phyloP scores from a whole-genome alignment of 64 coral and sea anemone genomes.

The Pocillopora damicornis region DNA sequence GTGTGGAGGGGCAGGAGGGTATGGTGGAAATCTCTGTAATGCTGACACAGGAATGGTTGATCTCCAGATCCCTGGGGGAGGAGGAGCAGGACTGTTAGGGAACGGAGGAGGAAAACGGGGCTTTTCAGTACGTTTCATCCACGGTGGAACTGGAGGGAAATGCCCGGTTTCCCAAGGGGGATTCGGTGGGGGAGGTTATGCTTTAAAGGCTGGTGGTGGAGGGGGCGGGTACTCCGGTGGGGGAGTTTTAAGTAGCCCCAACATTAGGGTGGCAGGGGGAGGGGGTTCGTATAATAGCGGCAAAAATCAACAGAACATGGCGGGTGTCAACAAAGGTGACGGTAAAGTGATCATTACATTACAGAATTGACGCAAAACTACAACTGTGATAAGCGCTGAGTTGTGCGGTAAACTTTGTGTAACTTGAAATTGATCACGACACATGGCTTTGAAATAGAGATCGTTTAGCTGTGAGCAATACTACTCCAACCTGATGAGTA shows the following conservation, averaged over 20 bases:
- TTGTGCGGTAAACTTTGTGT: no score
- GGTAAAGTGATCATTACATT: constrained; percentile 29
- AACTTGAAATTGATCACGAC: no score
- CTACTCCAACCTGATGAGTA: no score
- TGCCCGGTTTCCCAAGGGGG: not conserved
- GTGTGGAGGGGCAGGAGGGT: constrained; percentile 37
- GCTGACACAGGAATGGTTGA: not conserved
- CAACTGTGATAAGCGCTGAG: no score
- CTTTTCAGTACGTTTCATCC: not conserved
- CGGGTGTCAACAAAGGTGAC: constrained; percentile 51
- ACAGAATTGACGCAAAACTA: not conserved
- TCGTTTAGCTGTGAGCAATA: no score
- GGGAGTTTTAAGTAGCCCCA: constrained; percentile 23
- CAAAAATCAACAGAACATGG: constrained; percentile 2
- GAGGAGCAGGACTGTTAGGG: constrained; percentile 18
- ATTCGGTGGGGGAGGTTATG: constrained; percentile 63
- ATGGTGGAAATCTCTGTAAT: constrained; percentile 28
- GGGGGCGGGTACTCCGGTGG: constrained; percentile 70
- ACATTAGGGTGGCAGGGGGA: constrained; percentile 28
- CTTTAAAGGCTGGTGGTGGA: constrained; percentile 10
- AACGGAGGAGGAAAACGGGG: not conserved
- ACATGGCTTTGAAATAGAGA: no score
- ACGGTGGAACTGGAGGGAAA: constrained; percentile 1
- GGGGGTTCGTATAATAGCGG: constrained; percentile 62
- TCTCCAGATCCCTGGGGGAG: not conserved